phyloP scores from a whole-genome alignment of 2,113 vertebrate species.

The Limnothrissa miodon region DNA sequence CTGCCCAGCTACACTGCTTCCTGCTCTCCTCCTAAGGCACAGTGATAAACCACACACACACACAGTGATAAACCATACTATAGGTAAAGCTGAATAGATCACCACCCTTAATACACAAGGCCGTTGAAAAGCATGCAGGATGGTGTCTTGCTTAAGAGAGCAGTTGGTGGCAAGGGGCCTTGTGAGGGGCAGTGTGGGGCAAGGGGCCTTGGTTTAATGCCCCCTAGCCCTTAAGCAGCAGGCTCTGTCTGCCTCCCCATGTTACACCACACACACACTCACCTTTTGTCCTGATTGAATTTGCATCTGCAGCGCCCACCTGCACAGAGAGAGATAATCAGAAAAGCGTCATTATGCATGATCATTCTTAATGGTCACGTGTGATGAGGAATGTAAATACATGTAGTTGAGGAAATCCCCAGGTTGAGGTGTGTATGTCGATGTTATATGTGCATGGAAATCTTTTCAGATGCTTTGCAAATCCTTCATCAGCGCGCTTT shows the following conservation, averaged over 20 bases:
- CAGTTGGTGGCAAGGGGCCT: too few relatives aligned
- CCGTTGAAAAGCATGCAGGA: not conserved
- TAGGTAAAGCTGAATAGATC: not conserved
- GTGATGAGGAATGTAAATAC: not conserved
- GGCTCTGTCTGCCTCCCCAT: too few relatives aligned
- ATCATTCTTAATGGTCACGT: not conserved
- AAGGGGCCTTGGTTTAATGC: too few relatives aligned
- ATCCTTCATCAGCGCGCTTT: not conserved
- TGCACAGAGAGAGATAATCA: conserved; percentile 50
- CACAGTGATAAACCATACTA: not conserved
- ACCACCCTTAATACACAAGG: not conserved
- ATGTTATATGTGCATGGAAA: not conserved
- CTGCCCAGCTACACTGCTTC: conserved; percentile 62
- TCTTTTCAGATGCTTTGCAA: not conserved
- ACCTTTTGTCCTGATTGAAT: conserved; percentile 80
- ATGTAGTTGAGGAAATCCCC: too few relatives aligned
- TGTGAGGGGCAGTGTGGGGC: too few relatives aligned
- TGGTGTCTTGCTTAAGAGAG: not conserved
- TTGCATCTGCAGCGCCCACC: conserved; percentile 89
- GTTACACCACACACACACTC: too few relatives aligned
- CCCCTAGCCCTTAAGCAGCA: too few relatives aligned
- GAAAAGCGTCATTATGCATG: not conserved
- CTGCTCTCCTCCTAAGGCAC: conserved; percentile 65
- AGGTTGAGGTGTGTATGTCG: not conserved
- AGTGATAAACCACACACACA: not conserved